A percentile compares a stretch with the other conserved stretches of the same genome.
Evolutionary conservation across 2,888 invertebrate species (phyloP).

Genomic region (Anthrax anthrax): DNA sequence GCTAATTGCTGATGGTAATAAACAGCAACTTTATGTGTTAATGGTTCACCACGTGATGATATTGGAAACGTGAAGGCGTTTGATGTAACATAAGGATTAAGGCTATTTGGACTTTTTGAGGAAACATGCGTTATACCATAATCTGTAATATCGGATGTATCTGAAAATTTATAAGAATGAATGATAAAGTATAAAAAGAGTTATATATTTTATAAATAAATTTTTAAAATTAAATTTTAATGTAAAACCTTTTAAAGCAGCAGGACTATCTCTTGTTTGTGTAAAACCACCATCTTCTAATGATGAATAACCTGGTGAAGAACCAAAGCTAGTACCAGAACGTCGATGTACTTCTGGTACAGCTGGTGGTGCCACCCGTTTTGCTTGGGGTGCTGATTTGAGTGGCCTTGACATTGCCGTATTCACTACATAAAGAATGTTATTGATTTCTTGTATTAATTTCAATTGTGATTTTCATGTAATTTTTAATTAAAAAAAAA

Average conservation of each 20-base stretch:
- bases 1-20: conserved; percentile 72
- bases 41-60: conserved; percentile 46
- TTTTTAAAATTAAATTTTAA: too few relatives aligned
- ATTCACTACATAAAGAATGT: conserved; percentile 38
- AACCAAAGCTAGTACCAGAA: conserved; percentile 34
- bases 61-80: conserved; percentile 59
- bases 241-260: conserved; percentile 33
- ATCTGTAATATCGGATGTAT: conserved; percentile 12
- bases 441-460: too few relatives aligned
- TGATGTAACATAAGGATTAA: conserved; percentile 19
- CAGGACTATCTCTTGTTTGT: conserved; percentile 32
- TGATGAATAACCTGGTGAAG: conserved; percentile 26
- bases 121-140: conserved; percentile 6
- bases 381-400: conserved; percentile 70
- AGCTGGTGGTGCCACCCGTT: conserved; percentile 81
- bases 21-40: conserved; percentile 61
- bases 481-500: too few relatives aligned
- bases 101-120: conserved; percentile 14
- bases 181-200: too few relatives aligned
- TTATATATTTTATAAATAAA: too few relatives aligned
- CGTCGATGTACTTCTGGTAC: conserved; percentile 62
- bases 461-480: too few relatives aligned
- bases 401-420: conserved; percentile 83
- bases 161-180: conserved; percentile 5
- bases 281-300: conserved; percentile 34